phyloP scores from a whole-genome alignment of 2,113 vertebrate species.

The Elephas maximus region DNA sequence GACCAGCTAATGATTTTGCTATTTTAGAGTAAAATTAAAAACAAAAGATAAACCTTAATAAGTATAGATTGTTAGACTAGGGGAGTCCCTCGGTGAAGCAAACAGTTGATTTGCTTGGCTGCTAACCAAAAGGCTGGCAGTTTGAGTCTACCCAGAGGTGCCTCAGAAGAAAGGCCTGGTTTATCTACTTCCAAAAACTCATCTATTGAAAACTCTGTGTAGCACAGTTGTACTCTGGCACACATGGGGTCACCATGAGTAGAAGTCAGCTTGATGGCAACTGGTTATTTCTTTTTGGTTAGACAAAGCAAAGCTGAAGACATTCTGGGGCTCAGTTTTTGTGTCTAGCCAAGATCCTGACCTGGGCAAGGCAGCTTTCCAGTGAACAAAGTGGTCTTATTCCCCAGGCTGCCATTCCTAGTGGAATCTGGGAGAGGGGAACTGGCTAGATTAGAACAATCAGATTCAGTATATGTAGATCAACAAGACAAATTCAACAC shows the following conservation, averaged over 20 bases:
- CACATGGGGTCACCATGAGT: no score
- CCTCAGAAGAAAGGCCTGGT: no score
- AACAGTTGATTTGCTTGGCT: no score
- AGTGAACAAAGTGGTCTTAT: background rate
- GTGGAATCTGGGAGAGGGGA: background rate
- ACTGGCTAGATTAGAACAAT: background rate
- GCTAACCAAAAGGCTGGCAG: no score
- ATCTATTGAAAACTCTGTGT: no score
- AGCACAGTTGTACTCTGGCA: no score
- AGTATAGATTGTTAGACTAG: background rate
- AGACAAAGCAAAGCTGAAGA: background rate
- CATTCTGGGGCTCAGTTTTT: background rate
- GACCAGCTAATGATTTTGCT: conserved; percentile 73
- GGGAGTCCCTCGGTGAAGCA: no score
- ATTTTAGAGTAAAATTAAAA: conserved; percentile 31
- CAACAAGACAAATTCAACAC: background rate
- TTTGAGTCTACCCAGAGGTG: no score
- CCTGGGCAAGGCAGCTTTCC: background rate
- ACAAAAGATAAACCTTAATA: background rate
- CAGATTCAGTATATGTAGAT: background rate
- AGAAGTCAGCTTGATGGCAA: no score
- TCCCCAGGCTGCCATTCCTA: background rate
- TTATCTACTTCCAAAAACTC: no score
- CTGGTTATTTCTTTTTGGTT: no score
- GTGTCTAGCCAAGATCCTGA: background rate